Evolutionary conservation across 1,140 invertebrate genomes (phyloP).

Genomic region (Patella vulgata): DNA sequence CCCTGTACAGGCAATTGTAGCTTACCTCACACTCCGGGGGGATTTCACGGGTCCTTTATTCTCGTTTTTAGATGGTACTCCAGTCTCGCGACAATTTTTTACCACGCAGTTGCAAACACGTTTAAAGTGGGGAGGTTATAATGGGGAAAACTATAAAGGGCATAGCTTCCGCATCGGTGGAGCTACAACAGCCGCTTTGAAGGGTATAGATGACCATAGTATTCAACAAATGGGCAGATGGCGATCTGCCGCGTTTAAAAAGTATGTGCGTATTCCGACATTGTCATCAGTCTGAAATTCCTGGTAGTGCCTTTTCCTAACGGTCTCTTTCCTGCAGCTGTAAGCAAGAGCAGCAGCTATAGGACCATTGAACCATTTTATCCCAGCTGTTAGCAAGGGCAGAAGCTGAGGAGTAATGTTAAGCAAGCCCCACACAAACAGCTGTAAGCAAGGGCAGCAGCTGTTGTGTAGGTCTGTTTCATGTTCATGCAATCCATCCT

Average conservation of each 20-base stretch:
- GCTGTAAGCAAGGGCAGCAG: no score
- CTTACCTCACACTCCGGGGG: slow-evolving; percentile 1
- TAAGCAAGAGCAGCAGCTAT: no score
- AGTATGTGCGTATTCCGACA: slow-evolving; percentile 11
- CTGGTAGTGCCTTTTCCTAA: no score
- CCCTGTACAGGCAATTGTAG: neutral
- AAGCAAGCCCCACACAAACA: no score
- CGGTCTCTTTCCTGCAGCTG: no score
- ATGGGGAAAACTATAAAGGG: slow-evolving; percentile 9
- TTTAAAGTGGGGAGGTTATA: slow-evolving; percentile 2
- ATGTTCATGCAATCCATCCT: no score
- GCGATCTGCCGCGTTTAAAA: slow-evolving; percentile 8
- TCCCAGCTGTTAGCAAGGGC: no score
- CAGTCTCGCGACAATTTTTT: slow-evolving; percentile 8
- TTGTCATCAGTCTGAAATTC: no score
- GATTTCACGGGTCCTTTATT: slow-evolving; percentile 12
- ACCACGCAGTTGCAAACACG: neutral
- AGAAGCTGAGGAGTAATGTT: no score
- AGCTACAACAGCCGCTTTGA: neutral
- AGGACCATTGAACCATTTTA: no score
- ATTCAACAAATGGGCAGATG: slow-evolving; percentile 15
- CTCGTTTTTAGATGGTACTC: neutral
- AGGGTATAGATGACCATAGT: slow-evolving; percentile 1
- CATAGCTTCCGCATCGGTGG: slow-evolving; percentile 21
- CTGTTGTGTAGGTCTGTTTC: no score